phyloP scores from a whole-genome alignment of 2,113 vertebrate species.

The Argyrosomus japonicus region DNA sequence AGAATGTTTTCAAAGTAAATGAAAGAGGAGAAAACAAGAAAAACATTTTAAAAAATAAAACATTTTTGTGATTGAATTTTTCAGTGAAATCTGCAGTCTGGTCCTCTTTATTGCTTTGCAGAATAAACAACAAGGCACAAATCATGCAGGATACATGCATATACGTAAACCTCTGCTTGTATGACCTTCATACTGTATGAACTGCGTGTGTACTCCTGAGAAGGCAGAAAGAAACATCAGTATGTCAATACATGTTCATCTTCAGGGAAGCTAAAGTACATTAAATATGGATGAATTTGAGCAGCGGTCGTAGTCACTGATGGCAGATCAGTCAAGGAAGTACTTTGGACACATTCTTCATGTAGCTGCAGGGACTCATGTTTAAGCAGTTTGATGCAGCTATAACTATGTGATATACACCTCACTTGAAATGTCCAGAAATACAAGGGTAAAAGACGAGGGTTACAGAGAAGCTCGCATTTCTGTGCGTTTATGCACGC shows the following conservation, averaged over 20 bases:
- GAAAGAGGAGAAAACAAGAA: neutral
- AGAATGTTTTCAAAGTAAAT: conserved; percentile 13
- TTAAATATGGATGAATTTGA: conserved; percentile 1
- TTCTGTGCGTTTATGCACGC: neutral
- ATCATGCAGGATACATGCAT: too few species aligned
- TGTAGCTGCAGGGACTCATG: neutral
- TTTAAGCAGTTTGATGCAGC: neutral
- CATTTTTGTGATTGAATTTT: neutral
- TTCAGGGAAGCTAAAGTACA: neutral
- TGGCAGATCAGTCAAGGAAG: neutral
- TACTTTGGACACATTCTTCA: neutral
- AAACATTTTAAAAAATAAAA: too few species aligned
- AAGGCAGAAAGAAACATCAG: neutral
- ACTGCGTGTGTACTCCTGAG: neutral
- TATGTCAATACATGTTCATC: neutral
- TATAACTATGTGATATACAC: neutral
- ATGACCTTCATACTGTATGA: neutral
- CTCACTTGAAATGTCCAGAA: neutral
- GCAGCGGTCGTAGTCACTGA: conserved; percentile 13
- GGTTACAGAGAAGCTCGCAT: neutral
- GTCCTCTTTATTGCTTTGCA: too few species aligned
- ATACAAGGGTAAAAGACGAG: too few species aligned
- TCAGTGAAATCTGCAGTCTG: neutral
- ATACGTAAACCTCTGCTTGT: too few species aligned
- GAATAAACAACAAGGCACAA: too few species aligned